Evolutionary conservation across 2,113 vertebrate genomes (phyloP), one percentile per base, ranked within the genome.

Genomic region (Myotis brandtii): DNA sequence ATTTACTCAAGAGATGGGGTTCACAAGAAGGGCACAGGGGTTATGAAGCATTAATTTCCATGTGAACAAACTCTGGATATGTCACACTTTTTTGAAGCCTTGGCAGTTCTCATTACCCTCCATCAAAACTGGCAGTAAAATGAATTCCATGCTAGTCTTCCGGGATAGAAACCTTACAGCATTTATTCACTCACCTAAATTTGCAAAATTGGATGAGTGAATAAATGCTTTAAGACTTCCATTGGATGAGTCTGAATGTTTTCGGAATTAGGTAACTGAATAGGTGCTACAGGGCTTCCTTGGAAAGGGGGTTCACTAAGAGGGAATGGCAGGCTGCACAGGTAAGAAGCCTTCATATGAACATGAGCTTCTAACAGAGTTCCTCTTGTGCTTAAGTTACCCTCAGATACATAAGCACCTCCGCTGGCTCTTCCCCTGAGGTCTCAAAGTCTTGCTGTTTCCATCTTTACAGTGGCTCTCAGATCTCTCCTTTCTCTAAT

Each of bases 21-120:
- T 97, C 81, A 82, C 30, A 91, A 67, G 72, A 85, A 96, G 67
- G 46, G 54, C 50, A 70, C n/a, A 62, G 72, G 50, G 17, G 5
- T 95, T 90, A 67, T 73, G n/a, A 96, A 94, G 10, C n/a, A 76
- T 66, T 86, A 40, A 76, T 92, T 96, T 81, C 59, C 50, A 69
- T 62, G 64, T 32, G 66, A 95, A 92, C 32, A 59, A 90, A 94
- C 50, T 81, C 46, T 54, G 64, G 20, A 72, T 30, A 73, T 48
- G 34, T 88, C 52, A 82, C 52, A n/a, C 30, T 92, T 85, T 91
- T 92, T 40, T 62, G 37, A 81, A 94, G 14, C 30, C 25, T 52
- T 73, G 54, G 14, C 7, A 69, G 11, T 77, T 82, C 32, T 91
- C n/a, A 93, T 30, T 37, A 48, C 50, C 34, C 25, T 43, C 79